A percentile compares a stretch with the other conserved stretches of the same genome.
These are phyloP conservation scores for Campoletis raptor DNA, from an alignment of 2,888 invertebrate genomes.

Conservation along the genomic window DNA sequence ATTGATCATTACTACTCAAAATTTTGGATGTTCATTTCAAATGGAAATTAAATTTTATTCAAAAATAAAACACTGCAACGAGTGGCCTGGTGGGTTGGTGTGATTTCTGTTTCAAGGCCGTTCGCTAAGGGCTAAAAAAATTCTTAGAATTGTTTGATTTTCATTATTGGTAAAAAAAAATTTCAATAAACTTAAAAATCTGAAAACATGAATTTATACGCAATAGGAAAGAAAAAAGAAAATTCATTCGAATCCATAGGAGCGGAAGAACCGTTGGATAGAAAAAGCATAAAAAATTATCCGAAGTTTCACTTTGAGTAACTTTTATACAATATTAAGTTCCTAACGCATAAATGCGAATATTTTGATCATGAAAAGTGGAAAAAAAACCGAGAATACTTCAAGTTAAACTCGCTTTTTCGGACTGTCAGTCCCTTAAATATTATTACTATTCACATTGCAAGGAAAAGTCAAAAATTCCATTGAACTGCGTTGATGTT, in stretches of 20 bases:
- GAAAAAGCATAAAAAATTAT: conserved; percentile 1
- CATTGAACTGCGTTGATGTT: too few relatives aligned
- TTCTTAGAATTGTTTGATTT: not conserved
- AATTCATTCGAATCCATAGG: not conserved
- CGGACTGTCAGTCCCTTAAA: not conserved
- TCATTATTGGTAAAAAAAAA: not conserved
- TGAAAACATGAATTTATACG: conserved; percentile 1
- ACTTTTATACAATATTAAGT: conserved; percentile 3
- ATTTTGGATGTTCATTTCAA: too few relatives aligned
- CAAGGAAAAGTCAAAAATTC: not conserved
- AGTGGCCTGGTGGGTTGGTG: not conserved
- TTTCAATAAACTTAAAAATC: not conserved
- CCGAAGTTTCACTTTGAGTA: conserved; percentile 1
- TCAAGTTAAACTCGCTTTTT: not conserved
- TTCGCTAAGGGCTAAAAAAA: not conserved
- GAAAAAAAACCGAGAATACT: not conserved
- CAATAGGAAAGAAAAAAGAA: not conserved
- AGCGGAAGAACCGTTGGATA: not conserved
- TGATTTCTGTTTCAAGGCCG: not conserved
- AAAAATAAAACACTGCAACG: not conserved
- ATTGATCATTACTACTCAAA: too few relatives aligned
- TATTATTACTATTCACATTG: not conserved
- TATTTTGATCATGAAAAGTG: not conserved
- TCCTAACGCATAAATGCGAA: not conserved
- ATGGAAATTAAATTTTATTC: not conserved